Percentiles rank a stretch among this genome's conserved stretches.
phyloP scores from a whole-genome alignment of 2,797 vertebrate species.

The Hapalemur alaotrensis region DNA sequence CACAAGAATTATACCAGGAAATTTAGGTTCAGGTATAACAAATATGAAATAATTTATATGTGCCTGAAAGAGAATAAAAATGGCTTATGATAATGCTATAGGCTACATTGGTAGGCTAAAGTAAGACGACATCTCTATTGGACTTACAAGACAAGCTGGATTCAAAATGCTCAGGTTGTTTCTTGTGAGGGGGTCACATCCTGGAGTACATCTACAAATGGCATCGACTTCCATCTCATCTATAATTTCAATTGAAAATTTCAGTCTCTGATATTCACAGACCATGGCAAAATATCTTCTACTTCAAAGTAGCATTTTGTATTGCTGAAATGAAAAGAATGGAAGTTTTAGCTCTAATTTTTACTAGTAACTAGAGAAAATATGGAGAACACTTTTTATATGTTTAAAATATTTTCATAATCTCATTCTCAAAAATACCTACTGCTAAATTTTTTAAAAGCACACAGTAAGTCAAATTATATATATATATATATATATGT shows the following conservation, averaged over 20 bases:
- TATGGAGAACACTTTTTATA: neutral
- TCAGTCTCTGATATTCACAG: neutral
- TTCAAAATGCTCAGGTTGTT: neutral
- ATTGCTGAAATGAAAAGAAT: neutral
- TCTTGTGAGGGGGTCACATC: neutral
- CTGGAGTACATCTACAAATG: neutral
- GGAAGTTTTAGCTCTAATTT: neutral
- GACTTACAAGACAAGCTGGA: neutral
- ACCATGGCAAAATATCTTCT: neutral
- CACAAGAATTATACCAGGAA: slow-evolving; percentile 38
- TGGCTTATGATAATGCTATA: neutral
- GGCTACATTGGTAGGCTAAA: neutral
- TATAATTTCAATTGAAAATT: neutral
- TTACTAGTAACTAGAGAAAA: neutral
- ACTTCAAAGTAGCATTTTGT: neutral
- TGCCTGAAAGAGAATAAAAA: neutral
- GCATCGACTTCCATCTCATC: neutral
- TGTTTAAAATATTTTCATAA: neutral
- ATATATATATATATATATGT: neutral
- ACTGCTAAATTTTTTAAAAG: neutral
- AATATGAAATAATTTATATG: neutral
- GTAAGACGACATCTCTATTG: too few species aligned
- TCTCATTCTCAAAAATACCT: neutral
- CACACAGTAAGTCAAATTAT: neutral
- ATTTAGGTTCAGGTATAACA: neutral